Percentiles rank a stretch among this genome's conserved stretches.
Evolutionary conservation across 2,113 vertebrate genomes (phyloP).

Genomic region (mouse (Mus musculus)): DNA sequence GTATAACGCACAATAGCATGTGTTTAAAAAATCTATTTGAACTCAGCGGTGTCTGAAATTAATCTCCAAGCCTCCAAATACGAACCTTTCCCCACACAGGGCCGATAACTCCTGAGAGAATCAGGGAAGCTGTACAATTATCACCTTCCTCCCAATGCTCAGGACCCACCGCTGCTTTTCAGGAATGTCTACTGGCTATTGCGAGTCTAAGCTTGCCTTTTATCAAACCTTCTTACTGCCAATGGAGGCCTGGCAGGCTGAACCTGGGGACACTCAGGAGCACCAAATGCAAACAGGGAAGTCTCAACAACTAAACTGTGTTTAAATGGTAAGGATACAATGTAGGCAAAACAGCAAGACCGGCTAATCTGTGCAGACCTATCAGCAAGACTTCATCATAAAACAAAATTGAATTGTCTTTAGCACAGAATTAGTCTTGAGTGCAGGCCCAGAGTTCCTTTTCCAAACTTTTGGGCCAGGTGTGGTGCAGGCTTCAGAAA

Average conservation of each 20-base stretch:
- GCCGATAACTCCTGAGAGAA: not conserved
- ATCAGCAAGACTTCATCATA: not conserved
- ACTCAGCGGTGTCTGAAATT: not conserved
- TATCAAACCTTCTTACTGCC: not conserved
- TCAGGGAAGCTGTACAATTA: not conserved
- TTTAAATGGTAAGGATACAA: not conserved
- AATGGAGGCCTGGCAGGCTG: not conserved
- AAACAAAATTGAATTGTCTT: not conserved
- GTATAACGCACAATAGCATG: not conserved
- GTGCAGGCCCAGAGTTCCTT: not conserved
- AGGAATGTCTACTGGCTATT: not conserved
- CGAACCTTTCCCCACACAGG: not conserved
- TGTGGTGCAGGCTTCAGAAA: not conserved
- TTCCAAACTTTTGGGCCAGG: not conserved
- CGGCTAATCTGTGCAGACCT: not conserved
- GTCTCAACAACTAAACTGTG: not conserved
- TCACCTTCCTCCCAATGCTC: accelerated
- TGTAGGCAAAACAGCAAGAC: not conserved
- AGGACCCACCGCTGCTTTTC: too few species aligned
- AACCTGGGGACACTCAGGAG: not conserved
- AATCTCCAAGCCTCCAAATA: not conserved
- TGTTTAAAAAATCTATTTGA: not conserved
- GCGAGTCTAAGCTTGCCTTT: not conserved
- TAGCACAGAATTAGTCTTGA: not conserved
- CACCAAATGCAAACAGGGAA: not conserved